These are phyloP conservation scores for Trisateles emortualis DNA, from an alignment of 2,888 invertebrate genomes.

Conservation along the genomic window DNA sequence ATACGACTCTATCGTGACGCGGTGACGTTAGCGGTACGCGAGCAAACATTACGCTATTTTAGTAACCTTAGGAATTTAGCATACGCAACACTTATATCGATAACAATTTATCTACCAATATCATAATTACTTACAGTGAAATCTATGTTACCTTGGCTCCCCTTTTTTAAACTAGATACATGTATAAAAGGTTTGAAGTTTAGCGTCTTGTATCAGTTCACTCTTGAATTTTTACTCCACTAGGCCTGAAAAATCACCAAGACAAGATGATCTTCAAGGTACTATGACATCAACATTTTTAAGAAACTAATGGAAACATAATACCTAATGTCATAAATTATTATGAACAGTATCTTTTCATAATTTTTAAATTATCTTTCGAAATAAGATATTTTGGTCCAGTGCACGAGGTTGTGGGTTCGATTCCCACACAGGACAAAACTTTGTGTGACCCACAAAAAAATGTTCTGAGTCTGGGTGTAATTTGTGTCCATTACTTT, in stretches of 20 bases:
- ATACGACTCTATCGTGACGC: too few species aligned
- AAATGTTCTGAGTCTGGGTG: too few species aligned
- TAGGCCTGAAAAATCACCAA: neutral
- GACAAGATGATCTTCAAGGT: conserved; percentile 8
- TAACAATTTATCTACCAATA: conserved; percentile 5
- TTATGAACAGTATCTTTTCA: neutral
- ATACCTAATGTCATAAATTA: too few species aligned
- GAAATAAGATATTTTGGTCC: neutral
- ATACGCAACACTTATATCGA: conserved; percentile 7
- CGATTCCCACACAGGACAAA: too few species aligned
- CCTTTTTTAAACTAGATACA: neutral
- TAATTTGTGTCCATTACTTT: too few species aligned
- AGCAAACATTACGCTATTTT: conserved; percentile 1
- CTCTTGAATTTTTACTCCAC: neutral
- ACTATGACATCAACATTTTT: too few species aligned
- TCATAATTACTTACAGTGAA: conserved; percentile 22
- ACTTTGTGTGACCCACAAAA: too few species aligned
- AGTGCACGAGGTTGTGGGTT: too few species aligned
- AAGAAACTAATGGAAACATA: too few species aligned
- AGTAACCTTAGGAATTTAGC: neutral
- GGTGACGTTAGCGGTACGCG: neutral
- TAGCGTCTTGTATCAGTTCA: conserved; percentile 6
- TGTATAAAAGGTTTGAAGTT: conserved; percentile 22
- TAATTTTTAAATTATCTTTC: neutral
- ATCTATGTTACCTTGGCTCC: conserved; percentile 22